A percentile compares a stretch with the other conserved stretches of the same genome.
These are phyloP conservation scores for Naso thynnoides DNA, from an alignment of 2,797 vertebrate species.

Conservation along the genomic window DNA sequence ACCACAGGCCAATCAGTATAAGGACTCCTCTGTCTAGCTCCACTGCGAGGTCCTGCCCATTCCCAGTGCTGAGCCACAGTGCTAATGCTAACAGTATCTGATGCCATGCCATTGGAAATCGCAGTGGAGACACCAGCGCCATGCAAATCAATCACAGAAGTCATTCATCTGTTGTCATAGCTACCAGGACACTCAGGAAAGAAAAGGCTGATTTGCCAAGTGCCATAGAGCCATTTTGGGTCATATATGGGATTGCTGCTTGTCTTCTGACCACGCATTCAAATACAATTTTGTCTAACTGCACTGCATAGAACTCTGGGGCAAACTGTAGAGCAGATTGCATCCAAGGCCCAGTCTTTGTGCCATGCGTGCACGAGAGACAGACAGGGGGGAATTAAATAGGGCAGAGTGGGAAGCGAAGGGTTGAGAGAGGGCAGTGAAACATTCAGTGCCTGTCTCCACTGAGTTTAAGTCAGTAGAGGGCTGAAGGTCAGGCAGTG, in stretches of 20 bases:
- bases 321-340: conserved; percentile 72
- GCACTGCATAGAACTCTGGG: conserved; percentile 69
- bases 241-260: conserved; percentile 32
- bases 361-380: conserved; percentile 83
- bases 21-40: conserved; percentile 83
- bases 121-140: conserved; percentile 83
- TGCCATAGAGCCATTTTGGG: conserved; percentile 66
- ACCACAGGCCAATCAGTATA: conserved; percentile 51
- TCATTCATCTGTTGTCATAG: conserved; percentile 69
- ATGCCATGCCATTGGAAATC: conserved; percentile 82
- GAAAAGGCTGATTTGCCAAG: conserved; percentile 44
- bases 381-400: conserved; percentile 48
- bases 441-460: conserved; percentile 79
- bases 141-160: conserved; percentile 78
- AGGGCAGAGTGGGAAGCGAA: conserved; percentile 69
- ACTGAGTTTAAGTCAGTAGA: conserved; percentile 52
- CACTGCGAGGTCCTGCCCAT: conserved; percentile 84
- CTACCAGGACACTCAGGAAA: conserved; percentile 70
- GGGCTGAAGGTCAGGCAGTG: conserved; percentile 48
- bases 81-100: conserved; percentile 69
- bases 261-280: conserved; percentile 54
- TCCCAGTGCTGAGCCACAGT: conserved; percentile 74
- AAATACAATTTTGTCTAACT: conserved; percentile 51
- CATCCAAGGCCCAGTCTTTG: conserved; percentile 82
- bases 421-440: conserved; percentile 71